A percentile compares a stretch with the other conserved stretches of the same genome.
These are phyloP conservation scores for Cinclus mexicanus DNA, from an alignment of 2,113 vertebrate species.

Conservation along the genomic window DNA sequence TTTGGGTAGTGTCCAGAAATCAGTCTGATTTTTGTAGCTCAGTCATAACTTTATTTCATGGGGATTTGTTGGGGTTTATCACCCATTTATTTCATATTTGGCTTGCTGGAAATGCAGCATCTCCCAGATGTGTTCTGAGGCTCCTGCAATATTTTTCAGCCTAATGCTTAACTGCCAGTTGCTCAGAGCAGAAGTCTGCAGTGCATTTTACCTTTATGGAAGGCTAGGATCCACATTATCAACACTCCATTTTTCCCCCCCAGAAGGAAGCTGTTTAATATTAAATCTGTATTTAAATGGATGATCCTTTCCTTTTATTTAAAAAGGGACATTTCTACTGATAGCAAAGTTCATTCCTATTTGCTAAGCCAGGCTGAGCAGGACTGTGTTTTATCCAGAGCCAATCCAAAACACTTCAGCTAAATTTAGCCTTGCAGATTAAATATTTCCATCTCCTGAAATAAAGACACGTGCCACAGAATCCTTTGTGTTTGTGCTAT, in stretches of 20 bases:
- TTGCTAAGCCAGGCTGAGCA: neutral
- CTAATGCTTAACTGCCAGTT: neutral
- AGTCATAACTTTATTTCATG: neutral
- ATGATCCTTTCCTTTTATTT: neutral
- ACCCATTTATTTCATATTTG: neutral
- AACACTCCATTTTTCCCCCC: neutral
- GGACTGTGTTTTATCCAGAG: neutral
- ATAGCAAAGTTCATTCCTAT: neutral
- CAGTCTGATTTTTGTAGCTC: neutral
- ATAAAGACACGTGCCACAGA: neutral
- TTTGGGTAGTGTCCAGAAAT: neutral
- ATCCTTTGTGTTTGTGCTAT: neutral
- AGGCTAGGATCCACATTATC: neutral
- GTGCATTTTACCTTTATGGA: neutral
- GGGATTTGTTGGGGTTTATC: neutral
- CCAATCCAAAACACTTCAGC: neutral
- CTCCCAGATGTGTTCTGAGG: neutral
- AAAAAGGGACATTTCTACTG: neutral
- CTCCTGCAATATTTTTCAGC: neutral
- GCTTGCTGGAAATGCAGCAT: neutral
- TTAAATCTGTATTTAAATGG: neutral
- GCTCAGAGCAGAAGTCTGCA: neutral
- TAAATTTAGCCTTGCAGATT: neutral
- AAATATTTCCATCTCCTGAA: neutral
- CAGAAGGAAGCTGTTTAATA: neutral